Base-by-base conservation (phyloP, 2,797 vertebrate genomes). In the Scolopax bukidnonensis region DNA sequence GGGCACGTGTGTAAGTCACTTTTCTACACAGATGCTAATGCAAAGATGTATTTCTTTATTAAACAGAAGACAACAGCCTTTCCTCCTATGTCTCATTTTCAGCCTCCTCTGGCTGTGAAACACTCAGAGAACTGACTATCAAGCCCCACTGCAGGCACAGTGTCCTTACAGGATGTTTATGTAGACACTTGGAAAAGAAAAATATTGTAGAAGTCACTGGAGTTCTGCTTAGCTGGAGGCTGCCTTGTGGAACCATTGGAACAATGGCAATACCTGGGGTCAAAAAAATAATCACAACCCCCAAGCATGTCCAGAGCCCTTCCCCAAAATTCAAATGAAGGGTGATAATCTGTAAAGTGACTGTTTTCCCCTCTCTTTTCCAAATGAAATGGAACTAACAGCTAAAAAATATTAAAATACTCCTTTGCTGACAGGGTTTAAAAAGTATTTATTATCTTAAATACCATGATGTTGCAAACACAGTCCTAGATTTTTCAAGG, bases 61-160 rank as follows among this genome's bases (percentile, higher is more conserved):
- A 65, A 85, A 71, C 15, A 71, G 41, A 53, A 50, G 32, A 75
- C 12, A 91, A 54, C 20, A 75, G 30, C 41, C 76, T 63, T 40
- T 21, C 23, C 12, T 82, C 30, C 71, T 57, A 45, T 5, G 15
- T 21, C 19, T 86, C 56, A 67, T 33, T 36, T 36, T 36, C 36
- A 36, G 9, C 47, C 38, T 16, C 65, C 53, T 40, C 70, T 11
- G 33, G 41, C 45, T 57, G 30, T 6, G 23, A 56, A 74, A 33
- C 6, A 4, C 27, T 12, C 54, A 4, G 7, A 83, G 59, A 47
- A 6, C 2, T 25, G 18, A 43, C 32, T 50, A 32, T 18, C 14
- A 8, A 38, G 36, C 17, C 8, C 50, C 47, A 23, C 10, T 1
- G 38, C 25, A 84, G 54, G 36, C 12, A 53, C 1, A 0, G 0